phyloP scores from a whole-genome alignment of 2,888 invertebrate species.

The Cenopis cana region DNA sequence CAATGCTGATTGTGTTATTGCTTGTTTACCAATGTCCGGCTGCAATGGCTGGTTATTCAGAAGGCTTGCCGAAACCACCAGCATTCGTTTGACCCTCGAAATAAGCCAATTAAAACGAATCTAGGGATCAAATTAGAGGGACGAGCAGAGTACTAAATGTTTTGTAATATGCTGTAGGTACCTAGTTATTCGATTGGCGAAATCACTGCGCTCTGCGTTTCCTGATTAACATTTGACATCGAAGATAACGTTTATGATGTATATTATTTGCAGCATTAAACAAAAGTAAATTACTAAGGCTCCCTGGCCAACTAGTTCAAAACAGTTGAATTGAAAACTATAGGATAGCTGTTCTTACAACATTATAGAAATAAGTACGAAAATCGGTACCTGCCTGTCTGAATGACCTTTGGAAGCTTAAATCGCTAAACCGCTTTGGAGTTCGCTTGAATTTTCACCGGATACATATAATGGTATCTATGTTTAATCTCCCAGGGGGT shows the following conservation, averaged over 20 bases:
- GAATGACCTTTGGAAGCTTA: too few species aligned
- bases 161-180: not conserved
- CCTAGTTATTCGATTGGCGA: not conserved
- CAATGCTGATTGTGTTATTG: constrained; percentile 5
- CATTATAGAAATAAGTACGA: too few species aligned
- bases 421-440: too few species aligned
- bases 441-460: too few species aligned
- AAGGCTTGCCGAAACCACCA: not conserved
- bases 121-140: not conserved
- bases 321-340: not conserved
- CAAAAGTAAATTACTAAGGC: not conserved
- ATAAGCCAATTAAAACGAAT: not conserved
- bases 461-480: too few species aligned
- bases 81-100: not conserved
- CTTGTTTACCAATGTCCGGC: constrained; percentile 10
- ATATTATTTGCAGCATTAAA: not conserved
- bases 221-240: not conserved
- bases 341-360: too few species aligned
- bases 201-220: constrained; percentile 11
- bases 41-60: not conserved
- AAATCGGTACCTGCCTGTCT: too few species aligned
- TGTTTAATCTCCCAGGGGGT: too few species aligned
- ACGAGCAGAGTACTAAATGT: not conserved
- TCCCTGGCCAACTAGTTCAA: not conserved
- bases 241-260: not conserved